Conservation (phyloP, 2,797 vertebrate genomes). For the Graptemys geographica region DNA sequence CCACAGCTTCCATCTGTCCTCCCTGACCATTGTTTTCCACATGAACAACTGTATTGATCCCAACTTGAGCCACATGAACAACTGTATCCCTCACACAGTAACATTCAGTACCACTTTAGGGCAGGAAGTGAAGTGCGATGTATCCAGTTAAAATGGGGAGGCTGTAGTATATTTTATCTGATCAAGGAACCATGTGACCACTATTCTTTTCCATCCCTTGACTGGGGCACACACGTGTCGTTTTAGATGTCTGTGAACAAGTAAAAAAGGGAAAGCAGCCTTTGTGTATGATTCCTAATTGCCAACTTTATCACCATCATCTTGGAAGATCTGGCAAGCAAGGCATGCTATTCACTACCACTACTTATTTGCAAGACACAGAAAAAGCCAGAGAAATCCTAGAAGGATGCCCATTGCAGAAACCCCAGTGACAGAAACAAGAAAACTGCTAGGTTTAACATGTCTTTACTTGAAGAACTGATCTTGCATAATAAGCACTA, state of each 20-base stretch:
- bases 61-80: neutral
- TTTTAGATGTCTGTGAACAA: neutral
- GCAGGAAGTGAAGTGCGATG: neutral
- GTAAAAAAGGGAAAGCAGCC: neutral
- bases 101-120: neutral
- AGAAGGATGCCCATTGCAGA: neutral
- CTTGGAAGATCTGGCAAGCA: neutral
- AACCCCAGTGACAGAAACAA: neutral
- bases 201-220: neutral
- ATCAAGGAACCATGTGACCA: neutral
- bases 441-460: neutral
- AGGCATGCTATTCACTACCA: neutral
- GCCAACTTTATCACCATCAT: neutral
- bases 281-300: neutral
- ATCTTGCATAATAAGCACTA: neutral
- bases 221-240: neutral
- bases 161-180: neutral
- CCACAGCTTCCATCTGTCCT: neutral
- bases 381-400: neutral
- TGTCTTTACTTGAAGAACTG: neutral
- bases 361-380: neutral
- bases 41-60: neutral
- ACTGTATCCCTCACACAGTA: neutral
- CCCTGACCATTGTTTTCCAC: too few relatives aligned
- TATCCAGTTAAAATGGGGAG: neutral